Percentiles rank a stretch among this genome's conserved stretches.
These are phyloP conservation scores for Drosophila pectinifera DNA, from an alignment of 1,140 invertebrate species.

Conservation along the genomic window DNA sequence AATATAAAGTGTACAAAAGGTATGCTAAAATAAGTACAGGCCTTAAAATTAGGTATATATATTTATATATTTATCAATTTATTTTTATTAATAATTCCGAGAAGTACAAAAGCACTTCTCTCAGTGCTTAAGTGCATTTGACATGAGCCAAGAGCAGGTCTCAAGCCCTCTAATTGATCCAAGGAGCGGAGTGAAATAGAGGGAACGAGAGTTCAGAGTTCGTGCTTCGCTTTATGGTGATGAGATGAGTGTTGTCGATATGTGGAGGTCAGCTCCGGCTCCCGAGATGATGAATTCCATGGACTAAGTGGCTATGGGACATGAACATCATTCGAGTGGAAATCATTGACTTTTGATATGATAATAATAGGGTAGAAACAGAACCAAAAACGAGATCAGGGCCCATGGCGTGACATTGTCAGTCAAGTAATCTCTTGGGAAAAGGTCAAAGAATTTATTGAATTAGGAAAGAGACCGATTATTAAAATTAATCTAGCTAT, in stretches of 20 bases:
- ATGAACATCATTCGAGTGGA: constrained; percentile 25
- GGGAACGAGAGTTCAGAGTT: constrained; percentile 44
- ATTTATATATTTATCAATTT: too few relatives aligned
- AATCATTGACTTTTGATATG: constrained; percentile 46
- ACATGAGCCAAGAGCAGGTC: constrained; percentile 41
- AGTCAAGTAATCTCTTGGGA: constrained; percentile 7
- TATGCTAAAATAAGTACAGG: too few relatives aligned
- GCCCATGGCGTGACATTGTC: constrained; percentile 20
- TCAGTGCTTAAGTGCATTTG: constrained; percentile 28
- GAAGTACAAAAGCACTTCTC: neutral
- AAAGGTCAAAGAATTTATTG: neutral
- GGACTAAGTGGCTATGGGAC: constrained; percentile 36
- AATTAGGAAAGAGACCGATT: neutral
- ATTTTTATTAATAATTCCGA: too few relatives aligned
- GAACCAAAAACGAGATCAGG: constrained; percentile 29
- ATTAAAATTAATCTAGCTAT: neutral
- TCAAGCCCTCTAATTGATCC: constrained; percentile 42
- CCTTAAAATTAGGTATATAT: too few relatives aligned
- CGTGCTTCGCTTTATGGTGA: constrained; percentile 47
- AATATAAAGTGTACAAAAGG: too few relatives aligned
- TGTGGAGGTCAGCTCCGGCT: constrained; percentile 21
- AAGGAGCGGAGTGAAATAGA: constrained; percentile 25
- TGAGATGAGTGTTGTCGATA: constrained; percentile 27
- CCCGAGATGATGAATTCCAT: constrained; percentile 16
- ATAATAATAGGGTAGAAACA: constrained; percentile 31